Base-by-base conservation (phyloP, 2,113 vertebrate species). In the Monopterus albus region DNA sequence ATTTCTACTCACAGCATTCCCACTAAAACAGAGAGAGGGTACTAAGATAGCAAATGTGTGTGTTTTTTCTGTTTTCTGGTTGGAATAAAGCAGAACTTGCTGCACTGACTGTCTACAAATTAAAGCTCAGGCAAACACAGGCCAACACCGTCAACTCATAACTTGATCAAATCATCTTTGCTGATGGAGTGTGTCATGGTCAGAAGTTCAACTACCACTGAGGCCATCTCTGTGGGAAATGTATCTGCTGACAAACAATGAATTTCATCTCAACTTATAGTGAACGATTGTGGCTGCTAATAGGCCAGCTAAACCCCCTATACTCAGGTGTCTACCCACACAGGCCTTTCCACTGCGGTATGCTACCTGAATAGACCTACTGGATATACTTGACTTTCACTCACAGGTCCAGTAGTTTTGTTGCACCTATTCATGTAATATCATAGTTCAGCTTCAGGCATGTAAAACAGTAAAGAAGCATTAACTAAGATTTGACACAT, bases 361-460 rank as follows among this genome's bases (percentile, higher is more conserved):
- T 15, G 57, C 7, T 63, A 43, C 21, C 68, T 50, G 45, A 68
- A 69, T 15, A 38, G 55, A 70, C 47, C 58, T 52, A 29, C 4
- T 60, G 9, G 14, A 40, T 23, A 2, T 6, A 12, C 28, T 29
- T 43, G 20, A 10, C 12, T 20, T 18, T 52, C 18, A 21, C 25
- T 55, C 40, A 25, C 23, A 18, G 28, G 29, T 21, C n/a, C 3
- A 15, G 15, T 33, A 20, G 46, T 38, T 20, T 33, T 21, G 28
- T 31, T 21, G 40, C 26, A 59, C 28, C 29, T 23, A 10, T 36
- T 39, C 9, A 5, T 26, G 13, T 57, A 7, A 9, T 25, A 25
- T 23, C 1, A 2, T 11, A 15, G 12, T 35, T 55, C 31, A 35
- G 31, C 10, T 36, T 31, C 29, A 5, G 8, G 29, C 29, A 31